Evolutionary conservation across 2,113 vertebrate genomes (phyloP).

Genomic region (Neomonachus schauinslandi): DNA sequence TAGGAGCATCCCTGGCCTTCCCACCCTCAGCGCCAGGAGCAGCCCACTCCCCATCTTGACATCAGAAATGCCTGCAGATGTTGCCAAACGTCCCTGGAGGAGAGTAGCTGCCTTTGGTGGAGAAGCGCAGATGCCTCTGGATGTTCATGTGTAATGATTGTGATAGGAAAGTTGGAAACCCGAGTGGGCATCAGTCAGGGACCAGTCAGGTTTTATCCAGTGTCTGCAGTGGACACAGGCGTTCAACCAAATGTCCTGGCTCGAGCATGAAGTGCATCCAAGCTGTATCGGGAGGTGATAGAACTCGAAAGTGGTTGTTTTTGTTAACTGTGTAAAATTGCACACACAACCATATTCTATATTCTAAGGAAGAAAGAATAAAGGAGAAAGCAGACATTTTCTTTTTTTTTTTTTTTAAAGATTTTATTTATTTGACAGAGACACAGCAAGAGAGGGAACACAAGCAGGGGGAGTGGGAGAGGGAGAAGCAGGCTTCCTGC

Average conservation of each 20-base stretch:
- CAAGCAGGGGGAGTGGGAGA: too few relatives aligned
- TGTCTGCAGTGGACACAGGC: neutral
- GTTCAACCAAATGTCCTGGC: neutral
- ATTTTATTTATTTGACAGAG: too few relatives aligned
- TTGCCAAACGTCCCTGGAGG: rapidly evolving
- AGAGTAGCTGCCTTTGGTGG: neutral
- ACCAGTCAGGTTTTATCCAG: rapidly evolving
- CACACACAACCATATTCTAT: neutral
- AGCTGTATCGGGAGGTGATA: rapidly evolving
- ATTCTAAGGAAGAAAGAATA: neutral
- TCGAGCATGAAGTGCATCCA: neutral
- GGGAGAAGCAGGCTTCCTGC: too few relatives aligned
- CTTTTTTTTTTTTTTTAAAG: too few relatives aligned
- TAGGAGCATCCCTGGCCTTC: neutral
- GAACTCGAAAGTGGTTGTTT: neutral
- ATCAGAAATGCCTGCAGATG: neutral
- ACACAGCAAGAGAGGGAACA: too few relatives aligned
- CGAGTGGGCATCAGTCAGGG: rapidly evolving
- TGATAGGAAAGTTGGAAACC: neutral
- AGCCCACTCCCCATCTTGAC: neutral
- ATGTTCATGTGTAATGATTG: neutral
- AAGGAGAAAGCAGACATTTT: too few relatives aligned
- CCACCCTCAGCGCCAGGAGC: neutral
- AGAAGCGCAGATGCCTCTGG: neutral
- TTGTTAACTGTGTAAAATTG: too few relatives aligned